Evolutionary conservation across 2,888 invertebrate genomes (phyloP).

Genomic region (Opisthograptis luteolata): DNA sequence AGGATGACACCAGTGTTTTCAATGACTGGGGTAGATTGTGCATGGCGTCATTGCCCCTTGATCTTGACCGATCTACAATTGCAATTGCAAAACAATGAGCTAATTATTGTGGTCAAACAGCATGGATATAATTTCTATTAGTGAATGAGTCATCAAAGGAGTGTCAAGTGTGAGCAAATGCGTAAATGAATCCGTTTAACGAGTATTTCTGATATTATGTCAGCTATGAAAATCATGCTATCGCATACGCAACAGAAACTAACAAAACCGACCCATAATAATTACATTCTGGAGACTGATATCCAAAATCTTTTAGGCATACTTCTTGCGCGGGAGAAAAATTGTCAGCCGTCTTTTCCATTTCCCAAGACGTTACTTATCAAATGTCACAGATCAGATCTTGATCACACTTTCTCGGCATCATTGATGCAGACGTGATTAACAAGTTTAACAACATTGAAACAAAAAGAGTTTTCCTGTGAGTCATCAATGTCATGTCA

Average conservation of each 20-base stretch:
- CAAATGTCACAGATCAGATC: no score
- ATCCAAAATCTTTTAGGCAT: no score
- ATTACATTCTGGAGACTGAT: no score
- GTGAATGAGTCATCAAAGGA: constrained; percentile 35
- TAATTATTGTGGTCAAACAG: constrained; percentile 33
- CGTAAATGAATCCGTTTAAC: constrained; percentile 52
- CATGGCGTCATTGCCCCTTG: constrained; percentile 3
- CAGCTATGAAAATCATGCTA: neutral
- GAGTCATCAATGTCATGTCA: constrained; percentile 26
- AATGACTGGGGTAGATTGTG: no score
- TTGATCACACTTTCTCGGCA: no score
- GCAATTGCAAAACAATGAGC: constrained; percentile 15
- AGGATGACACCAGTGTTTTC: no score
- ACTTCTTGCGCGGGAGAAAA: no score
- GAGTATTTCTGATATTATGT: constrained; percentile 15
- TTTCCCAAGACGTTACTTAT: no score
- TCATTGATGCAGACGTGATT: no score
- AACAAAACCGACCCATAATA: no score
- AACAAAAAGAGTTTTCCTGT: constrained; percentile 22
- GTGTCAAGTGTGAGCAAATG: constrained; percentile 20
- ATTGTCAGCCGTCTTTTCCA: no score
- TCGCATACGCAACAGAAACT: no score
- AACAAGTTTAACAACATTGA: constrained; percentile 18
- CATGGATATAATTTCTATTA: constrained; percentile 42
- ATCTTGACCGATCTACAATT: neutral